Conservation (phyloP, 2,888 invertebrate species). For the Bursaphelenchus okinawaensis region DNA sequence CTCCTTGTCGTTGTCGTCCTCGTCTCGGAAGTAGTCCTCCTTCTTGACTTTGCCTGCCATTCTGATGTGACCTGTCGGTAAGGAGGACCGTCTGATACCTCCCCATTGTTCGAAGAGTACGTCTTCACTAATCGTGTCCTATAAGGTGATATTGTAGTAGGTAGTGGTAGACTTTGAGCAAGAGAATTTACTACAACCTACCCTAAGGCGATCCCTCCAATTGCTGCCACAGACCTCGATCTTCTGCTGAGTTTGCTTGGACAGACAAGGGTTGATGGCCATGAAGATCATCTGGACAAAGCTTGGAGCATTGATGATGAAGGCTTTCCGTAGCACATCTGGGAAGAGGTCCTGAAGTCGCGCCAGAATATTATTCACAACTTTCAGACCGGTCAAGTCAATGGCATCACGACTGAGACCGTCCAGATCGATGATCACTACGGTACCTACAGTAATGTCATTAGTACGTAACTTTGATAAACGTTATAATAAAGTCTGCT, state of each 20-base stretch:
- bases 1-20: slow-evolving; percentile 8
- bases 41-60: slow-evolving; percentile 49
- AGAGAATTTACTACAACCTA: slow-evolving; percentile 11
- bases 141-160: slow-evolving; percentile 20
- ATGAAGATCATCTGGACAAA: slow-evolving; percentile 49
- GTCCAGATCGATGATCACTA: slow-evolving; percentile 50
- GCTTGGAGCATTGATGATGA: slow-evolving; percentile 42
- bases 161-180: too few relatives aligned
- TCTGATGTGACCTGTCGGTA: slow-evolving; percentile 42
- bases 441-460: slow-evolving; percentile 24
- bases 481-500: too few relatives aligned
- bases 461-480: too few relatives aligned
- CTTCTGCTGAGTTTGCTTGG: slow-evolving; percentile 50
- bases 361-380: slow-evolving; percentile 40
- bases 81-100: slow-evolving; percentile 37
- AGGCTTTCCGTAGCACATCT: slow-evolving; percentile 48
- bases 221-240: slow-evolving; percentile 45
- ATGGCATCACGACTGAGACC: slow-evolving; percentile 41
- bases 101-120: slow-evolving; percentile 50
- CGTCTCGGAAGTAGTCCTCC: slow-evolving; percentile 15
- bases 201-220: slow-evolving; percentile 46
- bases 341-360: slow-evolving; percentile 50
- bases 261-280: slow-evolving; percentile 43
- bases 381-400: slow-evolving; percentile 40
- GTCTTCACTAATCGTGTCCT: slow-evolving; percentile 45